Conservation (phyloP, 2,797 vertebrate species). For the Ctenopoma kingsleyae region DNA sequence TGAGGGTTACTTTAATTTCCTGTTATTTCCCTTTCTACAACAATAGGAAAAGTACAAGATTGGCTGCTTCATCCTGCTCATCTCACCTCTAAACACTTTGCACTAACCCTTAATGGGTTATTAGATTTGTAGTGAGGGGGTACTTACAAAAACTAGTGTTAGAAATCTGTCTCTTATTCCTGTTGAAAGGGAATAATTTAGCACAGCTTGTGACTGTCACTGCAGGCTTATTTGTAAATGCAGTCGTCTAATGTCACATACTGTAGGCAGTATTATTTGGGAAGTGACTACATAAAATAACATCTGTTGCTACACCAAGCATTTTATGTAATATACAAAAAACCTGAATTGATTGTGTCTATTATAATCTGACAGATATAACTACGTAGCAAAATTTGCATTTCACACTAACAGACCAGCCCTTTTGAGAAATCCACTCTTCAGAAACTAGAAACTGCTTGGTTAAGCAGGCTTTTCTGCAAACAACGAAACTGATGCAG, state of each 20-base stretch:
- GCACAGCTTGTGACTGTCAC: constrained; percentile 5
- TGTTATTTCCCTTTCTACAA: constrained; percentile 43
- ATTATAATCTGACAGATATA: background rate
- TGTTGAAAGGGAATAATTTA: constrained; percentile 5
- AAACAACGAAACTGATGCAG: constrained; percentile 61
- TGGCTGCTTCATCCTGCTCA: constrained; percentile 8
- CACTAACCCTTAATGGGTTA: background rate
- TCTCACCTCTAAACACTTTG: background rate
- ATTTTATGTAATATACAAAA: constrained; percentile 4
- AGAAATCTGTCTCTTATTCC: constrained; percentile 21
- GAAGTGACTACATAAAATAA: constrained; percentile 10
- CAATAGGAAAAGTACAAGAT: constrained; percentile 11
- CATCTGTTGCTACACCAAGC: background rate
- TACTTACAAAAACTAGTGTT: background rate
- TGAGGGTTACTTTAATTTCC: constrained; percentile 44
- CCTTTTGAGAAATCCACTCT: constrained; percentile 29
- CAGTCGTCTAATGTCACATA: constrained; percentile 23
- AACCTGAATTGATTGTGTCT: background rate
- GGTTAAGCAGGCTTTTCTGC: constrained; percentile 44
- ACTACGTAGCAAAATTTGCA: background rate
- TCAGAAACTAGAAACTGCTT: constrained; percentile 42
- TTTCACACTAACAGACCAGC: constrained; percentile 7
- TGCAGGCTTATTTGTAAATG: constrained; percentile 7
- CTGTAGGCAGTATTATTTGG: background rate
- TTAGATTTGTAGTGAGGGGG: background rate